Percentiles rank a stretch among this genome's conserved stretches.
Conservation (phyloP, 2,888 invertebrate genomes). For the Venusia cambrica region DNA sequence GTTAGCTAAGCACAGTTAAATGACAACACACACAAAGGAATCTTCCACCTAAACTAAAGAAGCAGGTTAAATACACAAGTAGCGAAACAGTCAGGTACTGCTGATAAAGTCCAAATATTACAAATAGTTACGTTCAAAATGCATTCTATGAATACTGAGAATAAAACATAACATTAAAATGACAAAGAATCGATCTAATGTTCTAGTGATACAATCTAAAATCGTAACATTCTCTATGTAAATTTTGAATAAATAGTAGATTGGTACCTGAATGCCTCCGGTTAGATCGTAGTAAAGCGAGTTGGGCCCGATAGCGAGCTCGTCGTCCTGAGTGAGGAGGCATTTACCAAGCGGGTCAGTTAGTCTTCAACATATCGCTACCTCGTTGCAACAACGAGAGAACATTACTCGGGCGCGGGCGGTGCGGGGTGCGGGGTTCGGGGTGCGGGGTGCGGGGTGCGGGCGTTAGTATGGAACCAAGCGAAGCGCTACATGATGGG, state of each 20-base stretch:
- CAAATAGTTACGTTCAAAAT: conserved; percentile 29
- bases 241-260: conserved; percentile 40
- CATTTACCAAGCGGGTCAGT: conserved; percentile 78
- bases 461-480: conserved; percentile 43
- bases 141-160: conserved; percentile 37
- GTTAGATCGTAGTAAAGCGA: conserved; percentile 80
- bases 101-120: conserved; percentile 7
- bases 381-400: conserved; percentile 66
- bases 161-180: conserved; percentile 22
- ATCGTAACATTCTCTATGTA: conserved; percentile 32
- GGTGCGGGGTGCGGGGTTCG: conserved; percentile 46
- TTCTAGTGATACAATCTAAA: conserved; percentile 27
- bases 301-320: conserved; percentile 77
- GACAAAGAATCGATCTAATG: conserved; percentile 26
- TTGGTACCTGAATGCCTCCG: conserved; percentile 79
- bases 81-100: conserved; percentile 36
- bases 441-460: conserved; percentile 50
- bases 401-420: conserved; percentile 62
- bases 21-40: conserved; percentile 28
- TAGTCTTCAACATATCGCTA: conserved; percentile 70
- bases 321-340: conserved; percentile 79
- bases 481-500: conserved; percentile 55
- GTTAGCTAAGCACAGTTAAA: conserved; percentile 29
- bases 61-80: conserved; percentile 15
- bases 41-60: conserved; percentile 26